Percentiles rank a stretch among this genome's conserved stretches.
phyloP scores from a whole-genome alignment of 2,113 vertebrate species.

The Nannospalax galili region DNA sequence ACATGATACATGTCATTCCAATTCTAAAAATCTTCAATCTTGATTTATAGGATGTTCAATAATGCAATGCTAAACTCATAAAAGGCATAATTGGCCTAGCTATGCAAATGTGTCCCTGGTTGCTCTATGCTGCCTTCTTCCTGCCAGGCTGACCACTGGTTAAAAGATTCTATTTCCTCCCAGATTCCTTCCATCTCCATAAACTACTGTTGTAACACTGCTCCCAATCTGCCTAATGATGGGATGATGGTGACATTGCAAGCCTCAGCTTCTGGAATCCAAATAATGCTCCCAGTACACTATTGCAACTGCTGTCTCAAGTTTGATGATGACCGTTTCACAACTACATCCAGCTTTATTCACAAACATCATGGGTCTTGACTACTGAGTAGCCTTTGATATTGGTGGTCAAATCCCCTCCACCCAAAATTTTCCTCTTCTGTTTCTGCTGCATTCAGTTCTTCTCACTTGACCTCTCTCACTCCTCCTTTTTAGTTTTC shows the following conservation, averaged over 20 bases:
- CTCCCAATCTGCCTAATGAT: background rate
- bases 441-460: constrained; percentile 12
- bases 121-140: constrained; percentile 11
- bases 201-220: background rate
- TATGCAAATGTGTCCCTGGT: constrained; percentile 27
- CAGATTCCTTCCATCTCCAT: background rate
- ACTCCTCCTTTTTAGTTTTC: background rate
- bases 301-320: constrained; percentile 2
- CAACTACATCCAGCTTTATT: constrained; percentile 3
- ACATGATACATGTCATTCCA: background rate
- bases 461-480: background rate
- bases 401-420: background rate
- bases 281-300: background rate
- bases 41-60: constrained; percentile 40
- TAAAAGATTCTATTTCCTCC: background rate
- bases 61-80: background rate
- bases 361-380: background rate
- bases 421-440: background rate
- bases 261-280: background rate
- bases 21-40: background rate
- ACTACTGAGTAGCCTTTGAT: constrained; percentile 3
- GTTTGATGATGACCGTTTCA: background rate
- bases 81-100: constrained; percentile 23
- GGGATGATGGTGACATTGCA: background rate
- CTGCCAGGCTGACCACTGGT: constrained; percentile 20